Base-by-base conservation (phyloP, 2,797 vertebrate species). In the Myoxocephalus aenaeus region DNA sequence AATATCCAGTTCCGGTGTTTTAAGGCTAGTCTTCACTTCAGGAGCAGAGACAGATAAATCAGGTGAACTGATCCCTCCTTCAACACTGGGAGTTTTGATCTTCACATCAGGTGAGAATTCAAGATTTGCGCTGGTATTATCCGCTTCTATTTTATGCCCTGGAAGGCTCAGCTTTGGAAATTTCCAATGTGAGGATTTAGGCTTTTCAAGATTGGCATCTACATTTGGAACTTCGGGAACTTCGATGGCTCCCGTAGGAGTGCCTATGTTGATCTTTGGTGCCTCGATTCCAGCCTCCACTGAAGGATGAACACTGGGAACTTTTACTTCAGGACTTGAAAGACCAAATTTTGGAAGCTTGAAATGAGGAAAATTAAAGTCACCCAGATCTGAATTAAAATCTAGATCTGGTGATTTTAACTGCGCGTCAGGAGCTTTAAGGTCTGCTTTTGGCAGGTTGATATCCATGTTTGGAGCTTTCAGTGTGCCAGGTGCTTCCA, bases 331-430 rank as follows among this genome's bases (percentile, higher is more conserved):
- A 48, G 90, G 48, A 36, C 57, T 63, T 66, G 89, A 89, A 57
- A 90, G 38, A 64, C 65, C 82, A 40, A 92, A 22, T 8, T 79
- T 76, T 38, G 93, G 92, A 42, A 84, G 6, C 5, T 93, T 94
- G 56, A 89, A 80, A 80, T 92, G 79, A 27, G 92, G 89, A 44
- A 90, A 20, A 75, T 92, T 92, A 51, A 92, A 79, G 54, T 92
- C 94, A 48, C 86, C 87, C 9, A 86, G 15, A 25, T 75, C 36
- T 42, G 86, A 46, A 67, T 93, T 84, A 4, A 92, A 42, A 53
- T 83, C 76, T 62, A 87, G 44, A 65, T 85, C 69, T 81, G 93
- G 88, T 18, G 77, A 64, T 53, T 92, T 91, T 5, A 94, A 20
- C 27, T 90, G 69, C 62, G 84, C 57, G 42, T 80, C 80, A 10